Evolutionary conservation across 2,797 vertebrate species (phyloP).

Genomic region (Scomberomorus guttatus): DNA sequence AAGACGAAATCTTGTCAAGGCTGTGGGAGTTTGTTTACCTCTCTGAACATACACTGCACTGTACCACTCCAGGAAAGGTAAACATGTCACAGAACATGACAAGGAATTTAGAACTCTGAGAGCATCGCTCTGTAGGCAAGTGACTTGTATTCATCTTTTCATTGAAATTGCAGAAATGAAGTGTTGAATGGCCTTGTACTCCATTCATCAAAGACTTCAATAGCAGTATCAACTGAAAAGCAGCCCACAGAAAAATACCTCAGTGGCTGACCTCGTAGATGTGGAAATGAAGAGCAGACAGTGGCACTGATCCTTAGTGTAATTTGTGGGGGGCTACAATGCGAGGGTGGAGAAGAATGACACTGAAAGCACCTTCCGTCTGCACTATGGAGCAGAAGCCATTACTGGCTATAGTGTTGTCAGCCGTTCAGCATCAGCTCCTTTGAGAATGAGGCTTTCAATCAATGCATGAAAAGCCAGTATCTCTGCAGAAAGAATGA

Average conservation of each 20-base stretch:
- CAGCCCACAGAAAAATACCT: slow-evolving; percentile 11
- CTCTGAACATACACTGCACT: neutral
- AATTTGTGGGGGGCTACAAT: slow-evolving; percentile 50
- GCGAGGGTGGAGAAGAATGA: slow-evolving; percentile 58
- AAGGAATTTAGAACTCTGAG: neutral
- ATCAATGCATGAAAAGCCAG: slow-evolving; percentile 79
- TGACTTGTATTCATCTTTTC: slow-evolving; percentile 29
- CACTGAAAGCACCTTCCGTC: slow-evolving; percentile 51
- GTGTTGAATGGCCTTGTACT: slow-evolving; percentile 43
- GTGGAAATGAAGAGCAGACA: slow-evolving; percentile 51
- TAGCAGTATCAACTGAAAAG: slow-evolving; percentile 38
- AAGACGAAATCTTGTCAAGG: slow-evolving; percentile 49
- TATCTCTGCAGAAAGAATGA: slow-evolving; percentile 65
- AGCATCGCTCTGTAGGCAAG: slow-evolving; percentile 8
- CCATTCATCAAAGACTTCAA: slow-evolving; percentile 20
- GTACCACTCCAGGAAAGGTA: slow-evolving; percentile 7
- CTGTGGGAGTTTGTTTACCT: slow-evolving; percentile 54
- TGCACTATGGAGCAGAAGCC: slow-evolving; percentile 59
- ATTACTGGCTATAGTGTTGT: slow-evolving; percentile 67
- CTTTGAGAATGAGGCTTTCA: slow-evolving; percentile 78
- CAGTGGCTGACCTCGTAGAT: slow-evolving; percentile 28
- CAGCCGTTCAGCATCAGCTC: slow-evolving; percentile 62
- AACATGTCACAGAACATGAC: slow-evolving; percentile 4
- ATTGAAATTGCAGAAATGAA: slow-evolving; percentile 40
- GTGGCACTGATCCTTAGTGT: slow-evolving; percentile 43